phyloP scores from a whole-genome alignment of 2,888 invertebrate genomes.

The Diaprepes abbreviatus region DNA sequence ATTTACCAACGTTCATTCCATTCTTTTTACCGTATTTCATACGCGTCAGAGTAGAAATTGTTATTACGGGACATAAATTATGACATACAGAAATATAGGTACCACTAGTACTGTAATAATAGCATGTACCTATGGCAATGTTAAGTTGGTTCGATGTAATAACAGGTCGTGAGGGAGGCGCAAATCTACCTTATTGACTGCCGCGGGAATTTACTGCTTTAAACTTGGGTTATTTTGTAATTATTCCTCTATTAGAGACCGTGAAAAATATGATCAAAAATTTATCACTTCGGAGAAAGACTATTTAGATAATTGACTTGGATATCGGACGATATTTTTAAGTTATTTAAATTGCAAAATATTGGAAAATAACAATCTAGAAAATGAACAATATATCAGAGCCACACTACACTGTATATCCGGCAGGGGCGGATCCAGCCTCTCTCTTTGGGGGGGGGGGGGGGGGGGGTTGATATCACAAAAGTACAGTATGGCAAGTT shows the following conservation, averaged over 20 bases:
- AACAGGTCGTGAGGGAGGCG: constrained; percentile 30
- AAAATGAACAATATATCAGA: no score
- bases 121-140: constrained; percentile 36
- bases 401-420: no score
- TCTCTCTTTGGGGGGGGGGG: no score
- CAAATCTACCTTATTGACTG: constrained; percentile 22
- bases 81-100: constrained; percentile 28
- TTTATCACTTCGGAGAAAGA: neutral
- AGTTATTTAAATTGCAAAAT: no score
- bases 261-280: constrained; percentile 2
- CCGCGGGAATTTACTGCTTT: constrained; percentile 24
- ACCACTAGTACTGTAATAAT: constrained; percentile 34
- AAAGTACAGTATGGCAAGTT: no score
- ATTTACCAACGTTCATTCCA: constrained; percentile 7
- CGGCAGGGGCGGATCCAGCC: no score
- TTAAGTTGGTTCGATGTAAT: constrained; percentile 29
- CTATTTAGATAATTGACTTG: neutral
- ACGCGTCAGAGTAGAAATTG: constrained; percentile 12
- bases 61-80: constrained; percentile 31
- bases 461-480: no score
- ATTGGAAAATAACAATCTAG: no score
- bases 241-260: constrained; percentile 2
- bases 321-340: no score
- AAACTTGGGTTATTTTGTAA: constrained; percentile 26
- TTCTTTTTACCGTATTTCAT: constrained; percentile 24